Evolutionary conservation across 2,888 invertebrate species (phyloP).

Genomic region (Stratiomys singularior): DNA sequence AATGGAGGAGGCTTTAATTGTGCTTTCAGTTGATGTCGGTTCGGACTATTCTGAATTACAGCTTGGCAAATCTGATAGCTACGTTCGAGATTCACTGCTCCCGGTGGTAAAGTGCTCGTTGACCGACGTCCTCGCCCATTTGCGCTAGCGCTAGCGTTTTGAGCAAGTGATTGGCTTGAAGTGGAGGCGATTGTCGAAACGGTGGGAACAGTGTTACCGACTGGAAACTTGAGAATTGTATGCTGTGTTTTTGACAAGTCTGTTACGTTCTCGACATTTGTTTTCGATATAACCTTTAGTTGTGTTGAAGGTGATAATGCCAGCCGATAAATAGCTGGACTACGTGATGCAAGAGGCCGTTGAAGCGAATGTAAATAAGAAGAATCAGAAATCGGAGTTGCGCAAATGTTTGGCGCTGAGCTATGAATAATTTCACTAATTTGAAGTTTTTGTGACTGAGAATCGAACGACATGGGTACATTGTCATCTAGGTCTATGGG

Average conservation of each 20-base stretch:
- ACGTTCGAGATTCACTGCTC: constrained; percentile 90
- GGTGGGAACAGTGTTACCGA: constrained; percentile 45
- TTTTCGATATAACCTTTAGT: constrained; percentile 9
- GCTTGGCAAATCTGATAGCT: constrained; percentile 95
- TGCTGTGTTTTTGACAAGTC: neutral
- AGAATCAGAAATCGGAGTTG: neutral
- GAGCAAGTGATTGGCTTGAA: neutral
- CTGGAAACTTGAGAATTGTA: constrained; percentile 4
- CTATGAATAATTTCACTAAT: constrained; percentile 7
- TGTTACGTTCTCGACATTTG: neutral
- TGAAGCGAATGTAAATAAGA: neutral
- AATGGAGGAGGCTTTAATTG: constrained; percentile 89
- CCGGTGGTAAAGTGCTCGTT: constrained; percentile 83
- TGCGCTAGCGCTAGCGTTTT: constrained; percentile 54
- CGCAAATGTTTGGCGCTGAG: neutral
- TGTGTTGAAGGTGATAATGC: constrained; percentile 36
- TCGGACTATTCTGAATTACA: constrained; percentile 93
- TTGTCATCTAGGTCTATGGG: neutral
- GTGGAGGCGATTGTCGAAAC: constrained; percentile 51
- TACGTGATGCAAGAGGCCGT: constrained; percentile 7
- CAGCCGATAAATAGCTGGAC: constrained; percentile 30
- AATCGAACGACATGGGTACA: neutral
- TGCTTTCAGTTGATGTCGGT: constrained; percentile 85
- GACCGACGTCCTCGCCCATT: constrained; percentile 64
- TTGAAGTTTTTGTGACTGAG: constrained; percentile 25